Evolutionary conservation across 2,797 vertebrate species (phyloP), one percentile per base, ranked within the genome.

Genomic region (Morelia viridis): DNA sequence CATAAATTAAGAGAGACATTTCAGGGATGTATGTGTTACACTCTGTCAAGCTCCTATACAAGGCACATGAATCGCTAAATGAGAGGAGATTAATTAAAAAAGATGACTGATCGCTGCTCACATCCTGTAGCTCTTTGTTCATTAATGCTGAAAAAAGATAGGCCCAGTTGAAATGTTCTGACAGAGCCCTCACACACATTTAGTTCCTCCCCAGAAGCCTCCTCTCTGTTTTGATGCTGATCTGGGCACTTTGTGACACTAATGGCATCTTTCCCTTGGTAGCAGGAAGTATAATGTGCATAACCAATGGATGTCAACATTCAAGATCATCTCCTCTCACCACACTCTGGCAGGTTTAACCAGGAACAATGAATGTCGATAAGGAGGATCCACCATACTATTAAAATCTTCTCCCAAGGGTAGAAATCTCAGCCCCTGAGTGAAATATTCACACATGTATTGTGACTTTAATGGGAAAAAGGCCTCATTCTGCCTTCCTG

Each of bases 41-140:
- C 90, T 65, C 83, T 91, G 87, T 92, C 92, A 91, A 85, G 85
- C 46, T 71, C 46, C 3, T 41, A 58, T 65, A 71, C 84, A 56
- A 93, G 64, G 87, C 88, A 92, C 93, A 76, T 8, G 53, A 57
- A 24, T n/a, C 2, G 1, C 71, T 91, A 91, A 93, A 94, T 68
- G 60, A 89, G 85, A 91, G 10, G 7, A 92, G 91, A 9, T 94
- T 94, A 84, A 90, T 86, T 87, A 90, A 90, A 89, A 90, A 92
- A 89, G 86, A 94, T 56, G 92, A 92, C 24, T 56, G 22, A 90
- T 87, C 46, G 26, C 53, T 71, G 91, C 87, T 91, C 89, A 80
- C 85, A 85, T 93, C 93, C 92, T 61, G 41, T 28, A 61, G 93
- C 13, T 13, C 58, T 87, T 58, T 24, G 76, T 89, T 91, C 89